Evolutionary conservation across 2,113 vertebrate species (phyloP), one percentile per base, ranked within the genome.

Genomic region (Neopipo cinnamomea): DNA sequence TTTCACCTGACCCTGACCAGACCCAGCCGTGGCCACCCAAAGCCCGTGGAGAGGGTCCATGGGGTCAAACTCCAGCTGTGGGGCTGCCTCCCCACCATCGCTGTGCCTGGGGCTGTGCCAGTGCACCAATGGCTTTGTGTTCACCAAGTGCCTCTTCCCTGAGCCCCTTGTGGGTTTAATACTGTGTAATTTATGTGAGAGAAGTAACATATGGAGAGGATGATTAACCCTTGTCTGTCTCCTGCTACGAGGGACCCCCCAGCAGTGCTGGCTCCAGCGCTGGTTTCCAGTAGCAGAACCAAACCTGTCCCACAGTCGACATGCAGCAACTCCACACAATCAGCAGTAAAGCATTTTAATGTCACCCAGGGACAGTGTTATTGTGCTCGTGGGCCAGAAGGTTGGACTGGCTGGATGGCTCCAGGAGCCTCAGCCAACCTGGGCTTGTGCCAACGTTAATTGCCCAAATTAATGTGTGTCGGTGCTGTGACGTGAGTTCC

Each of bases 1-100:
- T 63, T 25, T 25, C 1, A 0, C 6, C 20, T 3, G 33, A 14
- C 22, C 1, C 1, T 7, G 42, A 7, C 30, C 1, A 15, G 30
- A 19, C 20, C 61, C 12, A 33, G 49, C 15, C 1, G 1, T 6
- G 21, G 4, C 33, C 14, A 2, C 3, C 15, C 39, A 4, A 12
- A 52, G 33, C 44, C 37, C 8, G 1, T 3, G 18, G 22, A 11
- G 37, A 14, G 39, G 62, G 21, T 58, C 47, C 2, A 0, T 9
- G 73, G 49, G 42, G 56, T 56, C 42, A 20, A 27, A 56, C 22
- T 19, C 42, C 33, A 8, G 11, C 16, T 0, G 2, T 14, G 47
- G 58, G 76, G 85, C 46, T n/a, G 35, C 39, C 44, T 41, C 53
- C 66, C 52, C 73, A n/a, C 14, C 2, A 3, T 46, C 0, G 4